Evolutionary conservation across 2,888 invertebrate genomes (phyloP).

Genomic region (Sericinus montela): DNA sequence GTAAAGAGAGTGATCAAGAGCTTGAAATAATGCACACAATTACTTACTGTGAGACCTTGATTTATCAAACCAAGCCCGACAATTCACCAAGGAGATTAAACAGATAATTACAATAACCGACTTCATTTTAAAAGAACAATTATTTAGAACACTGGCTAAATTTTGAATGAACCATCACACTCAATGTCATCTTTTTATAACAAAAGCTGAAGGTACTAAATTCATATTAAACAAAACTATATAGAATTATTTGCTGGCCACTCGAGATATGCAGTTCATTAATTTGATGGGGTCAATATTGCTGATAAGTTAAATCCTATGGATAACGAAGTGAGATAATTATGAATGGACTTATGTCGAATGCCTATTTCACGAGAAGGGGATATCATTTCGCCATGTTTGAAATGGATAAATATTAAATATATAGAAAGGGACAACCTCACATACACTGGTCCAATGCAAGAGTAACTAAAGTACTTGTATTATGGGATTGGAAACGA

Average conservation of each 20-base stretch:
- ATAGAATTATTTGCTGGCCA: slow-evolving; percentile 10
- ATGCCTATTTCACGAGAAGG: not conserved
- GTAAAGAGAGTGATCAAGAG: too few relatives aligned
- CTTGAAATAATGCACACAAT: not conserved
- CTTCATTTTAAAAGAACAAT: slow-evolving; percentile 8
- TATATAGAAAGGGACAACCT: too few relatives aligned
- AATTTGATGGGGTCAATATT: slow-evolving; percentile 16
- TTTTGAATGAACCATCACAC: not conserved
- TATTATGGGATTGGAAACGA: too few relatives aligned
- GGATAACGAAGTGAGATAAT: slow-evolving; percentile 8
- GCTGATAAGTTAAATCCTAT: slow-evolving; percentile 9
- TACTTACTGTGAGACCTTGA: slow-evolving; percentile 2
- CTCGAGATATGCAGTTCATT: slow-evolving; percentile 17
- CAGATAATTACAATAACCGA: not conserved
- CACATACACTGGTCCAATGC: too few relatives aligned
- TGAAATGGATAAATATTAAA: not conserved
- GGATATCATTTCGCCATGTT: not conserved
- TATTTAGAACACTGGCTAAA: not conserved
- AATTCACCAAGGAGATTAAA: slow-evolving; percentile 1
- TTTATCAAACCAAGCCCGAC: slow-evolving; percentile 7
- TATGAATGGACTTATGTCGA: not conserved
- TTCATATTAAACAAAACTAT: slow-evolving; percentile 7
- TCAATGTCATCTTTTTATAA: slow-evolving; percentile 13
- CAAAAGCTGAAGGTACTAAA: slow-evolving; percentile 1
- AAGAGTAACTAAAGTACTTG: too few relatives aligned